Percentiles rank a stretch among this genome's conserved stretches.
phyloP scores from a whole-genome alignment of 1,140 invertebrate genomes.

The Paraescarpia echinospica region DNA sequence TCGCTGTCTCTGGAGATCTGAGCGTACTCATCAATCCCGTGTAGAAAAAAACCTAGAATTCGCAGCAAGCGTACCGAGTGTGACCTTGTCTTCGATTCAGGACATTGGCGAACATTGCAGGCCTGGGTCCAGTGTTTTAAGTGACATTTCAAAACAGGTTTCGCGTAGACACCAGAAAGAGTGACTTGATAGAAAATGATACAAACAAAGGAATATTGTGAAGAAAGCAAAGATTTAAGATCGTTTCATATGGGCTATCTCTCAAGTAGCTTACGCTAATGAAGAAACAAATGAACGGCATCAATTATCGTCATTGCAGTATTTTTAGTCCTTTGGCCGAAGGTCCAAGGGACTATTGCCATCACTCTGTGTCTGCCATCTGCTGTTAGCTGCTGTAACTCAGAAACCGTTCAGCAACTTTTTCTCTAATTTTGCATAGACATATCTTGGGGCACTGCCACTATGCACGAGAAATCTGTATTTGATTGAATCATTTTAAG shows the following conservation, averaged over 20 bases:
- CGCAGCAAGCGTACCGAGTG: neutral
- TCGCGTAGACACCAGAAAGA: neutral
- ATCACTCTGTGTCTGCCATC: no score
- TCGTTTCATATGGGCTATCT: neutral
- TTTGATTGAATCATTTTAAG: no score
- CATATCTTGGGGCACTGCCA: no score
- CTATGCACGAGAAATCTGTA: no score
- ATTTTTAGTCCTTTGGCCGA: no score
- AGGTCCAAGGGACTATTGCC: no score
- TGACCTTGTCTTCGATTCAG: neutral
- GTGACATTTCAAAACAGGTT: neutral
- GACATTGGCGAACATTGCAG: neutral
- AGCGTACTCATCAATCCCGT: neutral
- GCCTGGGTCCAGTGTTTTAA: neutral
- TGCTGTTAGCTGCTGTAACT: no score
- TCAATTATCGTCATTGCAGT: no score
- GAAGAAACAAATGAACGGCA: no score
- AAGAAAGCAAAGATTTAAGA: neutral
- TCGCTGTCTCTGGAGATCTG: neutral
- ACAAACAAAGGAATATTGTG: neutral
- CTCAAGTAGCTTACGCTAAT: no score
- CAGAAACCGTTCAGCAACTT: no score
- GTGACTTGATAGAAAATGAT: neutral
- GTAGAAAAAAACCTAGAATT: neutral
- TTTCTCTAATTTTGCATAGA: no score